These are phyloP conservation scores for Lepus americanus DNA, from an alignment of 2,113 vertebrate species.

Conservation along the genomic window DNA sequence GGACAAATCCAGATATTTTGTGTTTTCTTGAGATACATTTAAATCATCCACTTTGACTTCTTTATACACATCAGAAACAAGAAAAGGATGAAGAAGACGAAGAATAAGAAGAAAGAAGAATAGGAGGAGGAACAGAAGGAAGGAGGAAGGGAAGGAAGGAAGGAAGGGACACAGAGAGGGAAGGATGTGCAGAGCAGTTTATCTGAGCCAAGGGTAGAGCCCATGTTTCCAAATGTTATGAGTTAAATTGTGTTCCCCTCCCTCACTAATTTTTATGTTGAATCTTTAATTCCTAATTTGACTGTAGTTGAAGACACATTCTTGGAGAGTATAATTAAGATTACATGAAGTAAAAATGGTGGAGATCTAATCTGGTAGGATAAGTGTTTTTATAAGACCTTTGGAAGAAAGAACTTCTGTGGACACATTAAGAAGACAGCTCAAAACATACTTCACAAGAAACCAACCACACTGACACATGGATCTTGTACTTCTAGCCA, in stretches of 20 bases:
- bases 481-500: not conserved
- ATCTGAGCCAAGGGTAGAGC: not conserved
- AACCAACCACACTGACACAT: not conserved
- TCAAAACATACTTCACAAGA: not conserved
- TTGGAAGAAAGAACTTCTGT: not conserved
- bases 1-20: not conserved
- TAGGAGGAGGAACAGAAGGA: too few relatives aligned
- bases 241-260: not conserved
- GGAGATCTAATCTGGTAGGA: not conserved
- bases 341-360: not conserved
- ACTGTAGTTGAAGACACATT: not conserved
- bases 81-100: not conserved
- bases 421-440: not conserved
- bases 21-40: not conserved
- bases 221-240: not conserved
- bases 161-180: not conserved
- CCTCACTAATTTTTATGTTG: not conserved
- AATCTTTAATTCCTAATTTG: not conserved
- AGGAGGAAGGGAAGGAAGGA: not conserved
- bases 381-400: not conserved
- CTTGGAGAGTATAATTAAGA: not conserved
- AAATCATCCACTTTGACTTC: constrained; percentile 4
- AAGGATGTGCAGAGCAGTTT: not conserved
- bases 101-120: too few relatives aligned
- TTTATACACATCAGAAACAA: not conserved